These are phyloP conservation scores for Frankliniella intonsa DNA, from an alignment of 2,888 invertebrate species.

Conservation along the genomic window DNA sequence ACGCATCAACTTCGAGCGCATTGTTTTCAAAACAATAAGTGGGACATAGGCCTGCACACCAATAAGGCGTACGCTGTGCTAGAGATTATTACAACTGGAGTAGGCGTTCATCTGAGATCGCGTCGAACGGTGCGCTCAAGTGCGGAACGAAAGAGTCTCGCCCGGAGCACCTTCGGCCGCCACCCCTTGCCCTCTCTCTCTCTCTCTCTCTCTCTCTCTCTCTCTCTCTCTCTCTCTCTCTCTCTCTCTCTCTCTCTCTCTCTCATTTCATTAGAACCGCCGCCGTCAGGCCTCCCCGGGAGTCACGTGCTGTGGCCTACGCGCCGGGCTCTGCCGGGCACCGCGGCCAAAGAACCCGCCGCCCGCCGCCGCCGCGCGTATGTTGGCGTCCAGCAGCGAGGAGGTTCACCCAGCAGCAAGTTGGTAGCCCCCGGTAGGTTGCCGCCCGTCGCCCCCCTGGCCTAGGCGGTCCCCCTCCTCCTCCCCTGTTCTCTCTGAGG, in stretches of 20 bases:
- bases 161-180: background rate
- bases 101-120: too few relatives aligned
- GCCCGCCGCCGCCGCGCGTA: background rate
- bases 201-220: conserved; percentile 18
- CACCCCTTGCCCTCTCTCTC: background rate
- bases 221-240: conserved; percentile 16
- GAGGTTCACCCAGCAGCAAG: background rate
- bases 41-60: background rate
- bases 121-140: too few relatives aligned
- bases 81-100: too few relatives aligned
- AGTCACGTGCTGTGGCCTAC: too few relatives aligned
- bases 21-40: too few relatives aligned
- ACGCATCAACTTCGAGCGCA: too few relatives aligned
- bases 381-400: too few relatives aligned
- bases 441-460: background rate
- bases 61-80: background rate
- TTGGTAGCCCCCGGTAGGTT: background rate
- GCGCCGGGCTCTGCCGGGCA: too few relatives aligned
- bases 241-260: background rate
- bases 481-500: too few relatives aligned
- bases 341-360: too few relatives aligned
- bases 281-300: background rate
- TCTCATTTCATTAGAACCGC: background rate
- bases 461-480: too few relatives aligned
- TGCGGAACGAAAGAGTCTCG: too few relatives aligned